phyloP scores from a whole-genome alignment of 1,140 invertebrate species.

The Penaeus chinensis region DNA sequence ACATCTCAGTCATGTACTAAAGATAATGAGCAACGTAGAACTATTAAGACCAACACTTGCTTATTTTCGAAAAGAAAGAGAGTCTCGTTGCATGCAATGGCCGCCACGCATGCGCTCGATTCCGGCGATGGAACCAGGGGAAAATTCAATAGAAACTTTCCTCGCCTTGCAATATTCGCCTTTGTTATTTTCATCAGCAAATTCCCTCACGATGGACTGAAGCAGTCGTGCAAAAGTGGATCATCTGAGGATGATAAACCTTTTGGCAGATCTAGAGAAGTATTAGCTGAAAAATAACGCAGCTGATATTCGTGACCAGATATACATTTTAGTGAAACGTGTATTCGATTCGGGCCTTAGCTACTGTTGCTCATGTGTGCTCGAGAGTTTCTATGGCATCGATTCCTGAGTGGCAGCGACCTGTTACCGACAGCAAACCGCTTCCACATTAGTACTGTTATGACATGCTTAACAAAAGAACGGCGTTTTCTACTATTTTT shows the following conservation, averaged over 20 bases:
- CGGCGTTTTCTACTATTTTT: too few species aligned
- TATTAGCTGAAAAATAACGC: neutral
- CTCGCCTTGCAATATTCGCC: conserved; percentile 30
- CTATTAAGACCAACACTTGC: too few species aligned
- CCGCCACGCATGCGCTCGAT: conserved; percentile 24
- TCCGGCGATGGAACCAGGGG: conserved; percentile 12
- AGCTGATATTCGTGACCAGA: neutral
- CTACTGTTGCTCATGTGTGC: too few species aligned
- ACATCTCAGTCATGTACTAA: too few species aligned
- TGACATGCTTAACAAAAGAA: too few species aligned
- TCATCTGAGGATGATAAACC: neutral
- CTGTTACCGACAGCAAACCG: conserved; percentile 26
- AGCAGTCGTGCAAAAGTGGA: neutral
- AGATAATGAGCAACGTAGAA: too few species aligned
- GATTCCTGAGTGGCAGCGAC: conserved; percentile 35
- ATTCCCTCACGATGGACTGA: neutral
- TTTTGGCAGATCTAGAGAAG: neutral
- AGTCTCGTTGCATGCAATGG: neutral
- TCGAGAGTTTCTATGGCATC: neutral
- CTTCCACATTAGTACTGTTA: neutral
- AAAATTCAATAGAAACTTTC: conserved; percentile 58
- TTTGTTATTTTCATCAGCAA: conserved; percentile 17
- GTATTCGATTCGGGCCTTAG: too few species aligned
- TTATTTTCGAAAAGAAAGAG: too few species aligned
- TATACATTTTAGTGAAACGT: too few species aligned